phyloP scores from a whole-genome alignment of 1,140 invertebrate genomes.

The Zaprionus taronus region DNA sequence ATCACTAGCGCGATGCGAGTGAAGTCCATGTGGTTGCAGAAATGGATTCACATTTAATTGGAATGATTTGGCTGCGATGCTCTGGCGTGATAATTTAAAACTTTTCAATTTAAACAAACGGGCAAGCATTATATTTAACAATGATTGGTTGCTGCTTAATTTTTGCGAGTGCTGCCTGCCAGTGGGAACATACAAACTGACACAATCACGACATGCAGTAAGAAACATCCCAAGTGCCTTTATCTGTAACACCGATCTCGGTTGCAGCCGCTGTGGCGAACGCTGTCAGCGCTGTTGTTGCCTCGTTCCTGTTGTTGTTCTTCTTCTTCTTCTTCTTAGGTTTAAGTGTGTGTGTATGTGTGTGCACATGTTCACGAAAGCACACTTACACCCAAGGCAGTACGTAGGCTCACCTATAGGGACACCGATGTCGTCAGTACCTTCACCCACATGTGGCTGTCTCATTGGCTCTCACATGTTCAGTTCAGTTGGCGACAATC shows the following conservation, averaged over 20 bases:
- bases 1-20: neutral
- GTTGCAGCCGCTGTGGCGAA: constrained; percentile 35
- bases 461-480: constrained; percentile 66
- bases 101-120: constrained; percentile 77
- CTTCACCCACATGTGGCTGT: constrained; percentile 64
- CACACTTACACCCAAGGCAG: constrained; percentile 23
- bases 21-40: constrained; percentile 22
- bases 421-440: neutral
- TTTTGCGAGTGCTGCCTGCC: constrained; percentile 57
- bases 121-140: constrained; percentile 67
- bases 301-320: neutral
- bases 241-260: constrained; percentile 69
- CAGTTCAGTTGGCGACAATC: constrained; percentile 61
- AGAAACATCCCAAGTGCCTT: constrained; percentile 74
- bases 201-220: constrained; percentile 80
- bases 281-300: constrained; percentile 9
- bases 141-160: constrained; percentile 79
- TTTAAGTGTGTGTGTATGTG: neutral
- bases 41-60: constrained; percentile 82
- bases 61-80: constrained; percentile 80
- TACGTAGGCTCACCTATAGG: constrained; percentile 2
- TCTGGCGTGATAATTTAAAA: constrained; percentile 72
- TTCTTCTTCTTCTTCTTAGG: neutral
- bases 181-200: constrained; percentile 70
- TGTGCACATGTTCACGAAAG: neutral